Evolutionary conservation across 35 echinoderm and acorn worm species (phyloP), one percentile per base, ranked within the genome.

Genomic region (Chiridota heheva): DNA sequence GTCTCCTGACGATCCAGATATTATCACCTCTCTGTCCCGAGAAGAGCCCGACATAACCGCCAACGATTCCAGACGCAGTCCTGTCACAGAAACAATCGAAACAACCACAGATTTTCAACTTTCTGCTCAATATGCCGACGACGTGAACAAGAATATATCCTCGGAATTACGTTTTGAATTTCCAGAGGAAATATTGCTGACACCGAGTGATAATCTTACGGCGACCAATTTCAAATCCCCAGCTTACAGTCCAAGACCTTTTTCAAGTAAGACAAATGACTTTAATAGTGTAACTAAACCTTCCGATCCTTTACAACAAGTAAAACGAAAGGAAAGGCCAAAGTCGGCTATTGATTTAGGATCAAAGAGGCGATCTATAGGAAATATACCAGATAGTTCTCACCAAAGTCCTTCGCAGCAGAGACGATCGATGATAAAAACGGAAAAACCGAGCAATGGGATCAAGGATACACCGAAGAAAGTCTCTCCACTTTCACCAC

Each of bases 121-220:
- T 29, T 78, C 75, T 7, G 53, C 75, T n/a, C 58, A 60, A 58
- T 78, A 78, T 25, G 75, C 62, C 31, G 75, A 78, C 42, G 75
- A 78, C 42, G 26, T 78, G 35, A 78, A 78, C 56, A 78, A 58
- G 33, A 78, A 78, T 42, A 78, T 78, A 18, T 78, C 75, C 35
- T 57, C 58, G 18, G 75, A 78, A 25, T 24, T 78, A 59, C 75
- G 62, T 33, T 78, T 78, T 78, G 75, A 78, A 62, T 78, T 78
- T 26, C 75, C 75, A 10, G 75, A 78, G 29, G 75, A 78, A 42
- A 58, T 78, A 3, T 17, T 78, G 4, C 33, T 61, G 2, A 34
- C 34, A 42, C 58, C 53, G 1, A 78, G 51, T 32, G 75, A 78
- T 27, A 78, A 78, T 57, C 75, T n/a, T n/a, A n/a, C n/a, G n/a